phyloP scores from a whole-genome alignment of 2,797 vertebrate species.

The Clarias platycephalus region DNA sequence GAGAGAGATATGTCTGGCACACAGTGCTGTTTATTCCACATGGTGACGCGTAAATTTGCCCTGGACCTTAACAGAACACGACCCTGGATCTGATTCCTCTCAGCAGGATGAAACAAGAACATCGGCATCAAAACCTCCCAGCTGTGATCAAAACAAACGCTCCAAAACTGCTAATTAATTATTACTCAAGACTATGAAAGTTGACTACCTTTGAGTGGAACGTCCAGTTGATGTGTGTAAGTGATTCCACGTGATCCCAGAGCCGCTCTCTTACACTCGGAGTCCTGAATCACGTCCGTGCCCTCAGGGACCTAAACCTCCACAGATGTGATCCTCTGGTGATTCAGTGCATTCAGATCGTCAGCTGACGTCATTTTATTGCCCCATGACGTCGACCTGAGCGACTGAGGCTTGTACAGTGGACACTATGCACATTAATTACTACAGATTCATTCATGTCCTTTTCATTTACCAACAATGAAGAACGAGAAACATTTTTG shows the following conservation, averaged over 20 bases:
- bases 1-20: background rate
- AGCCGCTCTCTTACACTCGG: no score
- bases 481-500: background rate
- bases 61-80: background rate
- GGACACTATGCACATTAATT: background rate
- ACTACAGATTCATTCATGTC: background rate
- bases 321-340: no score
- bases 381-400: no score
- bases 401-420: no score
- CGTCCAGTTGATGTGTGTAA: no score
- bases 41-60: background rate
- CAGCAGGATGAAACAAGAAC: background rate
- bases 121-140: background rate
- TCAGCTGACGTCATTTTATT: no score
- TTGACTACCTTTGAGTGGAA: no score
- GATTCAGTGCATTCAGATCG: no score
- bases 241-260: no score
- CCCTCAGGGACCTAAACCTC: no score
- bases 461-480: background rate
- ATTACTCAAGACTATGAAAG: no score
- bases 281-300: no score
- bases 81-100: background rate
- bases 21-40: background rate
- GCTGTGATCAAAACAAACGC: background rate
- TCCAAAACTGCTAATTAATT: background rate